Evolutionary conservation across 1,140 invertebrate genomes (phyloP).

Genomic region (Mactra quadrangularis): DNA sequence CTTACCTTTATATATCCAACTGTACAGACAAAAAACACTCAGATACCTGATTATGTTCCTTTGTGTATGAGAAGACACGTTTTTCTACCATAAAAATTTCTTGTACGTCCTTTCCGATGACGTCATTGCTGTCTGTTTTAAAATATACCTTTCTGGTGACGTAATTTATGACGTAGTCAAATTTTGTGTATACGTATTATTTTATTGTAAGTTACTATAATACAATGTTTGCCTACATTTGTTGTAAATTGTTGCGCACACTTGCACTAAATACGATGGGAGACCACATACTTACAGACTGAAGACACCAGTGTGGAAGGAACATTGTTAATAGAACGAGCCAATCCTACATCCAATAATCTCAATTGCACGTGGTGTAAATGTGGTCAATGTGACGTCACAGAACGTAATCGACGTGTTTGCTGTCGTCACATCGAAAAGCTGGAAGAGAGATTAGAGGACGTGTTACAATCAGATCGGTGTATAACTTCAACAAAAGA

Average conservation of each 20-base stretch:
- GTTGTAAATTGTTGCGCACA: conserved; percentile 37
- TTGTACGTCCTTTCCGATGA: too few relatives aligned
- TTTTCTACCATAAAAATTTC: too few relatives aligned
- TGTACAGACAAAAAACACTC: too few relatives aligned
- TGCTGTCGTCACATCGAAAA: conserved; percentile 68
- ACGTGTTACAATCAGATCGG: conserved; percentile 41
- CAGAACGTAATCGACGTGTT: conserved; percentile 58
- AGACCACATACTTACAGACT: conserved; percentile 69
- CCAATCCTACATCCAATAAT: conserved; percentile 34
- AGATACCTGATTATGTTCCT: too few relatives aligned
- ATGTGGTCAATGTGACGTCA: conserved; percentile 69
- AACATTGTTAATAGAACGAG: conserved; percentile 65
- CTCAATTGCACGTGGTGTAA: conserved; percentile 66
- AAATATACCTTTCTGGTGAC: too few relatives aligned
- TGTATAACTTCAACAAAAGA: conserved; percentile 70
- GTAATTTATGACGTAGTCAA: not conserved
- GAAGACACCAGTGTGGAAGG: conserved; percentile 68
- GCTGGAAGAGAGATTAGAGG: conserved; percentile 64
- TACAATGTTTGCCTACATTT: conserved; percentile 20
- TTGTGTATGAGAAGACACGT: too few relatives aligned
- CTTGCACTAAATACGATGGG: conserved; percentile 73
- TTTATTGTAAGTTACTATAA: not conserved
- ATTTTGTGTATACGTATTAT: not conserved
- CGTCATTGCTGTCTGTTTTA: too few relatives aligned
- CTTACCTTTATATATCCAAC: too few relatives aligned